Conservation (phyloP, 2,797 vertebrate genomes). For the Clarias fuscus region DNA sequence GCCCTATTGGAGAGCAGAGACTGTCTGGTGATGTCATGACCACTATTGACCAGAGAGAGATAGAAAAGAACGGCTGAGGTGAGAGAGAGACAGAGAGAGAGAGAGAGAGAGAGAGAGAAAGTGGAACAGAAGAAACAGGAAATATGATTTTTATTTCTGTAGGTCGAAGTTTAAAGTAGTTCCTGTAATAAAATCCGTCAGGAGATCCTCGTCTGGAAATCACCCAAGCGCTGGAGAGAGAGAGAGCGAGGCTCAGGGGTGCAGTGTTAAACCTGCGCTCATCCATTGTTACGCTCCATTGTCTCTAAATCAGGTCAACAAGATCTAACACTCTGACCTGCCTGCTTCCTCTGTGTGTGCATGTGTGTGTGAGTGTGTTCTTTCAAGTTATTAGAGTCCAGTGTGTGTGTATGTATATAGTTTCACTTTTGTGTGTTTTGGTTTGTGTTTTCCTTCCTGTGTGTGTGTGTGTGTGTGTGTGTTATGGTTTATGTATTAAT, state of each 20-base stretch:
- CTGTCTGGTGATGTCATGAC: constrained; percentile 74
- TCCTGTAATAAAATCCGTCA: neutral
- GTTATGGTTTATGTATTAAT: neutral
- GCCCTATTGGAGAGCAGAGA: constrained; percentile 69
- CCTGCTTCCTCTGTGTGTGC: constrained; percentile 20
- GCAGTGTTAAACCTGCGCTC: constrained; percentile 51
- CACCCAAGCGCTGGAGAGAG: neutral
- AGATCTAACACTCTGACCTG: constrained; percentile 56
- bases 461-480: constrained; percentile 9
- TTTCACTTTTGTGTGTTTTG: too few relatives aligned
- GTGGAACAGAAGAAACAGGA: neutral
- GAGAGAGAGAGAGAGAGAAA: neutral
- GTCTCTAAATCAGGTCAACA: constrained; percentile 62
- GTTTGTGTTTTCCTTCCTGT: neutral
- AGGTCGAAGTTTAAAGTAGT: neutral
- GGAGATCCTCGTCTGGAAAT: neutral
- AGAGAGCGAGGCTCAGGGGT: constrained; percentile 40
- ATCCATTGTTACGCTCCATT: constrained; percentile 58
- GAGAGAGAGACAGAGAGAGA: neutral
- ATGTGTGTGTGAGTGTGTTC: too few relatives aligned
- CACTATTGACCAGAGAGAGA: constrained; percentile 69
- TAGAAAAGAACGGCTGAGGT: constrained; percentile 17
- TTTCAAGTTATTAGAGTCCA: neutral
- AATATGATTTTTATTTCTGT: neutral
- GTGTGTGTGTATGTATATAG: neutral